These are phyloP conservation scores for Calypte anna DNA, from an alignment of 2,113 vertebrate genomes.

Conservation along the genomic window DNA sequence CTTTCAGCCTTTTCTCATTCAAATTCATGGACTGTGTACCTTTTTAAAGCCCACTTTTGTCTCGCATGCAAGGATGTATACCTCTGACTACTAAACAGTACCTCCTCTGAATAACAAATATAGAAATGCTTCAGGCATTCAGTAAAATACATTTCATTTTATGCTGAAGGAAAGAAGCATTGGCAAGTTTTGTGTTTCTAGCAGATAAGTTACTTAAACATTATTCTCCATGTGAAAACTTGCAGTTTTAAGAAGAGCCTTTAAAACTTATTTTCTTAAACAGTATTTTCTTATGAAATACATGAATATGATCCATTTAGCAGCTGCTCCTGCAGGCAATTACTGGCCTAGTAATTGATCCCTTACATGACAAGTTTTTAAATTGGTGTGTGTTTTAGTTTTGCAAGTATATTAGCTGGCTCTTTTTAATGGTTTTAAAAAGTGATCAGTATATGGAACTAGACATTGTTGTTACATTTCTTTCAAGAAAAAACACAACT, in stretches of 20 bases:
- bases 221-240: neutral
- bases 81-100: neutral
- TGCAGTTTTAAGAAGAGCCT: neutral
- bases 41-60: neutral
- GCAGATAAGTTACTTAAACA: slow-evolving; percentile 21
- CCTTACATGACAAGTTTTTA: neutral
- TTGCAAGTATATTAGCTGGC: neutral
- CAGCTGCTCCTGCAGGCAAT: neutral
- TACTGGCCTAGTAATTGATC: neutral
- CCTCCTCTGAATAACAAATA: slow-evolving; percentile 29
- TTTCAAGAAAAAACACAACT: neutral
- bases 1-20: neutral
- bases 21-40: neutral
- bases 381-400: neutral
- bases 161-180: slow-evolving; percentile 6
- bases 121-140: slow-evolving; percentile 10
- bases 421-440: neutral
- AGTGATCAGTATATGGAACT: neutral
- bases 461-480: neutral
- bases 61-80: neutral
- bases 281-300: neutral
- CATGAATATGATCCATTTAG: neutral
- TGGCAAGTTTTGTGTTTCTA: neutral
- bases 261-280: neutral
- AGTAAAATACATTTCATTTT: slow-evolving; percentile 7